phyloP scores from a whole-genome alignment of 1,140 invertebrate species.

The Gyrodactylus salaris region DNA sequence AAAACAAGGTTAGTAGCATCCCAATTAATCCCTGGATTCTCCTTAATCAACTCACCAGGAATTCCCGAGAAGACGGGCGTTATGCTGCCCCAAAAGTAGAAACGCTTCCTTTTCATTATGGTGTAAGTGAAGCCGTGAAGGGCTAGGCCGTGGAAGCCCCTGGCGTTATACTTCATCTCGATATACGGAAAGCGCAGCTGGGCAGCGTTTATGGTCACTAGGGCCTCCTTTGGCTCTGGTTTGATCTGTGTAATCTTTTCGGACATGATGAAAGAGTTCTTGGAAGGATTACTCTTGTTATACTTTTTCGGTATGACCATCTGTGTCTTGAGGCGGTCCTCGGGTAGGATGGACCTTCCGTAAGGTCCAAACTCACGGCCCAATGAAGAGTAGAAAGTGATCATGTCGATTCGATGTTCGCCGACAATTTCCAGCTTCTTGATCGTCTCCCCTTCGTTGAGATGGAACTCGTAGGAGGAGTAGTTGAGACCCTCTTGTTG shows the following conservation, averaged over 20 bases:
- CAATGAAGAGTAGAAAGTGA: neutral
- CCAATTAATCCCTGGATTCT: neutral
- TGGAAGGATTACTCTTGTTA: neutral
- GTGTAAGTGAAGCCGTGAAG: neutral
- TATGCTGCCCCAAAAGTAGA: neutral
- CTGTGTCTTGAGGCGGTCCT: neutral
- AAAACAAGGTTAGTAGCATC: neutral
- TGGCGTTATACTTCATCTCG: neutral
- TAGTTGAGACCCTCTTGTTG: neutral
- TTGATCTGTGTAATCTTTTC: neutral
- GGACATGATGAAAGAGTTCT: neutral
- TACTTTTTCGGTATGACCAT: neutral
- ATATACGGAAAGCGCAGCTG: neutral
- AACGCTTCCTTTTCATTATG: neutral
- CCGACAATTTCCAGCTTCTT: neutral
- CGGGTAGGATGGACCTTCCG: neutral
- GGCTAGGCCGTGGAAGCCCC: neutral
- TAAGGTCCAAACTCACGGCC: neutral
- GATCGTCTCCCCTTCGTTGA: neutral
- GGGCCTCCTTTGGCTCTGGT: neutral
- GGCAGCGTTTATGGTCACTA: neutral
- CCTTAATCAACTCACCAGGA: neutral
- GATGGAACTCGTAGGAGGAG: neutral
- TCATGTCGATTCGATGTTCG: neutral
- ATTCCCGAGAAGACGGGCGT: neutral